phyloP scores from a whole-genome alignment of 2,888 invertebrate species.

The Rotaria sp. region DNA sequence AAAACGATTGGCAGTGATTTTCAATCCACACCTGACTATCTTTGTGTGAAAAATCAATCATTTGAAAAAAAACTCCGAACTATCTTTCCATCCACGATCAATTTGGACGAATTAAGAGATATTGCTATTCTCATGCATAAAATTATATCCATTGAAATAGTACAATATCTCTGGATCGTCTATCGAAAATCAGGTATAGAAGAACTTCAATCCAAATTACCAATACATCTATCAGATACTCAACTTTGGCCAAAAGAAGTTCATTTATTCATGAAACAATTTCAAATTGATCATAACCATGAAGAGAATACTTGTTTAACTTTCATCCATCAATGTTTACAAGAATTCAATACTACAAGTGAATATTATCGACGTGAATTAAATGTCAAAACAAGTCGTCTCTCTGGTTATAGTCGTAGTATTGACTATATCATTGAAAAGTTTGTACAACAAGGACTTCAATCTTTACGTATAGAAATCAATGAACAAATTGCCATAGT shows the following conservation, averaged over 20 bases:
- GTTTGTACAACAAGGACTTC: not conserved
- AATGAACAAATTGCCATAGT: too few relatives aligned
- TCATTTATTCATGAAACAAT: not conserved
- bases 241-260: conserved; percentile 19
- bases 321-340: not conserved
- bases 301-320: not conserved
- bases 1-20: too few relatives aligned
- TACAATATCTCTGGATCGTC: not conserved
- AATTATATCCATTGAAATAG: not conserved
- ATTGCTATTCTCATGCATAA: not conserved
- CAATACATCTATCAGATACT: not conserved
- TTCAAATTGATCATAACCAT: not conserved
- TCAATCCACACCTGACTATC: too few relatives aligned
- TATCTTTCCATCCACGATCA: not conserved
- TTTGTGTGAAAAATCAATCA: not conserved
- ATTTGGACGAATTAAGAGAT: not conserved
- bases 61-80: not conserved
- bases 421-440: not conserved
- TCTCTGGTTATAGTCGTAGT: not conserved
- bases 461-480: too few relatives aligned
- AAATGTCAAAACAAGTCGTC: not conserved
- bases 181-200: not conserved
- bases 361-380: not conserved
- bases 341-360: not conserved
- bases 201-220: not conserved